Evolutionary conservation across 2,113 vertebrate genomes (phyloP).

Genomic region (Globicephala melas): DNA sequence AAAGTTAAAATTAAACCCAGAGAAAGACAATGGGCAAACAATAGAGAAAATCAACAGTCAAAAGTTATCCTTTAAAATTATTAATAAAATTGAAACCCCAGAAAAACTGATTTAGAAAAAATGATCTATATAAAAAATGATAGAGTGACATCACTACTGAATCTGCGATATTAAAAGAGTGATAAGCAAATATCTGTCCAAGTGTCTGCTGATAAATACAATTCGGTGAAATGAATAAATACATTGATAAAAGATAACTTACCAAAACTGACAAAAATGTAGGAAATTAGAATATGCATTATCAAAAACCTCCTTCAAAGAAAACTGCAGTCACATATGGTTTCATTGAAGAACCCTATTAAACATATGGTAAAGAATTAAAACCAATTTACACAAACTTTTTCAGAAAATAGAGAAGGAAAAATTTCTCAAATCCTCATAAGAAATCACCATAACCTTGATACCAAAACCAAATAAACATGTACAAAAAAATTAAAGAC

Average conservation of each 20-base stretch:
- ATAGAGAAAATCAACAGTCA: neutral
- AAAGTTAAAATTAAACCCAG: neutral
- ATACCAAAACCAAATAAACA: neutral
- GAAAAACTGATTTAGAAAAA: neutral
- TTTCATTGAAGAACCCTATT: neutral
- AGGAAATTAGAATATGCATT: neutral
- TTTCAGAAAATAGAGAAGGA: neutral
- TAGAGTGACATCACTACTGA: neutral
- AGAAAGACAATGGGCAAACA: neutral
- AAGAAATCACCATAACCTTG: neutral
- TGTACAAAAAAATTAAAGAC: neutral
- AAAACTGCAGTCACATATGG: neutral
- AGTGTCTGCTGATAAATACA: neutral
- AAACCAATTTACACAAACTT: neutral
- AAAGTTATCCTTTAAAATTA: neutral
- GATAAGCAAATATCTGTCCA: neutral
- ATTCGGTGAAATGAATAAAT: neutral
- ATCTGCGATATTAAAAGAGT: neutral
- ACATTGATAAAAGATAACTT: neutral
- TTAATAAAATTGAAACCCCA: neutral
- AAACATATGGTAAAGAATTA: neutral
- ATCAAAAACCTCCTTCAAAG: neutral
- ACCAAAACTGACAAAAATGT: neutral
- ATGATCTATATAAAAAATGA: neutral
- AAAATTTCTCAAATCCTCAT: neutral